Conservation (phyloP, 2,888 invertebrate species). For the Pterostichus niger region DNA sequence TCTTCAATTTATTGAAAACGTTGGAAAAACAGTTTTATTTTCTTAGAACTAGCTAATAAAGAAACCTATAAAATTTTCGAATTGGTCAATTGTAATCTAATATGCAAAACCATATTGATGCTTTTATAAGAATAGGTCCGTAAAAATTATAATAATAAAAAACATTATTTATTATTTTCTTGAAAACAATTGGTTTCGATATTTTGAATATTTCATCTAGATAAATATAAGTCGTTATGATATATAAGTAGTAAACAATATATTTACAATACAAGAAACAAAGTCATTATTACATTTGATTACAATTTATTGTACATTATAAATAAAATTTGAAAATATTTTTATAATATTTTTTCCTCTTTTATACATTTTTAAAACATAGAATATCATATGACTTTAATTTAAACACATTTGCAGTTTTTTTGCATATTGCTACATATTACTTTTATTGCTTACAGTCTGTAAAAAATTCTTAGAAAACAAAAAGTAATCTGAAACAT, state of each 20-base stretch:
- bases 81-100: neutral
- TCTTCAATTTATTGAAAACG: slow-evolving; percentile 55
- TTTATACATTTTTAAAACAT: too few species aligned
- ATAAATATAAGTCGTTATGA: slow-evolving; percentile 7
- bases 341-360: too few species aligned
- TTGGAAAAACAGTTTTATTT: slow-evolving; percentile 36
- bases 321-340: neutral
- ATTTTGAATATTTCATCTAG: neutral
- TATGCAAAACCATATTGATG: too few species aligned
- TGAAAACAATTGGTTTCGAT: neutral
- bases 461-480: too few species aligned
- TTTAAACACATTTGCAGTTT: too few species aligned
- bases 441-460: too few species aligned
- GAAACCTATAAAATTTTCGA: slow-evolving; percentile 2
- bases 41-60: too few species aligned
- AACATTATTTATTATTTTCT: neutral
- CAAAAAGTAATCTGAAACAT: too few species aligned
- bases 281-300: neutral
- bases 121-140: neutral
- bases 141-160: too few species aligned
- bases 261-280: slow-evolving; percentile 11
- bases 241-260: slow-evolving; percentile 38
- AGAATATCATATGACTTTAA: too few species aligned
- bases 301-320: neutral
- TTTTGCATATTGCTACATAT: too few species aligned